Conservation (phyloP, 2,113 vertebrate genomes). For the Hiodon tergisus region DNA sequence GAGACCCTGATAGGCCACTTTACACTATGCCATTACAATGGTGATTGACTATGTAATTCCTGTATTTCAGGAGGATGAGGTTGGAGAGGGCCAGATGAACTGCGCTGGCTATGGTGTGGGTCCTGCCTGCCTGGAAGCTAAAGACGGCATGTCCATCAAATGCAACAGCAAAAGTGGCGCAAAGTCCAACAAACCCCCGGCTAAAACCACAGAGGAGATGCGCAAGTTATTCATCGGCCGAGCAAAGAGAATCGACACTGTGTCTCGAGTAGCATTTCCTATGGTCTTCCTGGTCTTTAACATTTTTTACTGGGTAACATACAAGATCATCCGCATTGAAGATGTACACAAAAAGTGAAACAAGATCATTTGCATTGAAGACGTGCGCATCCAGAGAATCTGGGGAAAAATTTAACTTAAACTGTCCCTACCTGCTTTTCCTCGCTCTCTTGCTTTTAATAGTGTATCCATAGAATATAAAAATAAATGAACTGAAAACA, state of each 20-base stretch:
- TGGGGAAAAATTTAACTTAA: too few species aligned
- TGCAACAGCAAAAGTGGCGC: slow-evolving; percentile 49
- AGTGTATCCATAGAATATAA: too few species aligned
- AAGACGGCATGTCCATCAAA: slow-evolving; percentile 60
- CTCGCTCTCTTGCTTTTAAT: too few species aligned
- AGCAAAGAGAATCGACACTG: slow-evolving; percentile 86
- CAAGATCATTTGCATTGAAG: too few species aligned
- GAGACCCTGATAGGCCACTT: too few species aligned
- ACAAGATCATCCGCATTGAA: slow-evolving; percentile 84
- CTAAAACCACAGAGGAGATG: slow-evolving; percentile 61
- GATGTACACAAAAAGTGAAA: slow-evolving; percentile 63
- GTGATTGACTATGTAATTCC: too few species aligned
- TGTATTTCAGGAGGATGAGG: slow-evolving; percentile 68
- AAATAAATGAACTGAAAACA: too few species aligned
- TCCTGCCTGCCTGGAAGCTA: slow-evolving; percentile 70
- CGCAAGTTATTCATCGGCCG: slow-evolving; percentile 69
- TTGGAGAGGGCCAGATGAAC: slow-evolving; percentile 75
- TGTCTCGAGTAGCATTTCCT: slow-evolving; percentile 84
- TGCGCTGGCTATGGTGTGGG: slow-evolving; percentile 77
- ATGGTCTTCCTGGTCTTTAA: slow-evolving; percentile 91
- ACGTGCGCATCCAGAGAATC: too few species aligned
- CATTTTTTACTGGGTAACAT: slow-evolving; percentile 89
- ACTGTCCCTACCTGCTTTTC: too few species aligned
- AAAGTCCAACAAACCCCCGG: slow-evolving; percentile 43
- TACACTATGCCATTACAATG: too few species aligned